Evolutionary conservation across 2,888 invertebrate genomes (phyloP).

Genomic region (Galeruca laticollis): DNA sequence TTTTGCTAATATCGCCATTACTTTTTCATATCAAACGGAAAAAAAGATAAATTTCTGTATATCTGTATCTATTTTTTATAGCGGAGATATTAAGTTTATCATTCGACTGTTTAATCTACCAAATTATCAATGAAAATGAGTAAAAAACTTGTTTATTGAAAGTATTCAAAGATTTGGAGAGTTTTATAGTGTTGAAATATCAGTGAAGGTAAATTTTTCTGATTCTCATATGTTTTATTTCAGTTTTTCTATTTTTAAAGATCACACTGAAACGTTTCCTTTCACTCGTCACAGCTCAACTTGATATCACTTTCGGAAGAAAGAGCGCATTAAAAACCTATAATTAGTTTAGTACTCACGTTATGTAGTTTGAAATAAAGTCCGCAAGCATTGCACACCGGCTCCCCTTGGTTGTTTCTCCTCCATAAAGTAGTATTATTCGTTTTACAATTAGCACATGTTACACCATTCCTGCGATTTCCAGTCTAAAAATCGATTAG

Average conservation of each 20-base stretch:
- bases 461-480: slow-evolving; percentile 79
- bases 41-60: slow-evolving; percentile 51
- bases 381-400: slow-evolving; percentile 98
- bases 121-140: no score
- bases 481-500: slow-evolving; percentile 68
- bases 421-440: slow-evolving; percentile 97
- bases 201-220: no score
- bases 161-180: no score
- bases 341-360: no score
- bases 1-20: slow-evolving; percentile 52
- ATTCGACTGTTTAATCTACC: slow-evolving; percentile 5
- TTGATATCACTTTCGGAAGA: no score
- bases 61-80: slow-evolving; percentile 55
- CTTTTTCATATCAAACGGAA: slow-evolving; percentile 49
- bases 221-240: no score
- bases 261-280: no score
- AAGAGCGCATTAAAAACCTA: no score
- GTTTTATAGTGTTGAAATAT: no score
- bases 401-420: slow-evolving; percentile 96
- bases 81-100: slow-evolving; percentile 55
- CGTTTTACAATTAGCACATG: slow-evolving; percentile 97
- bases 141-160: no score
- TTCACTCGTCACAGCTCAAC: no score
- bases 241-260: no score
- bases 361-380: slow-evolving; percentile 88